These are phyloP conservation scores for Andrena bicolor DNA, from an alignment of 2,888 invertebrate species.

Conservation along the genomic window DNA sequence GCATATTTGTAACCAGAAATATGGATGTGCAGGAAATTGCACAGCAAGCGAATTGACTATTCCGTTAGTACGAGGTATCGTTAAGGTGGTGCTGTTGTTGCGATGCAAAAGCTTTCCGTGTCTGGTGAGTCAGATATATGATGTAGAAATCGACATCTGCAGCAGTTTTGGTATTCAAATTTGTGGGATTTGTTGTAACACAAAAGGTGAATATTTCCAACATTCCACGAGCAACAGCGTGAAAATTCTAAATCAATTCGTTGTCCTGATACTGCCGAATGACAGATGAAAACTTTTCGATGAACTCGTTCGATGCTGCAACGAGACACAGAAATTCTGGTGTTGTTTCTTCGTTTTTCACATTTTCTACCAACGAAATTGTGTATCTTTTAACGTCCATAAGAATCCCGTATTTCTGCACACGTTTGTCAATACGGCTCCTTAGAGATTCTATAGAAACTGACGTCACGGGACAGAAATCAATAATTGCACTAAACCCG, in stretches of 20 bases:
- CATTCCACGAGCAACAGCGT: neutral
- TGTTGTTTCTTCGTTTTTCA: neutral
- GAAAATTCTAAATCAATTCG: neutral
- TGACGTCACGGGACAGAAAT: slow-evolving; percentile 68
- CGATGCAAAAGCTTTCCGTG: slow-evolving; percentile 49
- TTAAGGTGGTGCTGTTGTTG: slow-evolving; percentile 53
- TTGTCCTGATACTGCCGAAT: slow-evolving; percentile 22
- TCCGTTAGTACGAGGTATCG: slow-evolving; percentile 48
- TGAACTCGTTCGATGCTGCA: slow-evolving; percentile 24
- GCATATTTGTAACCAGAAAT: neutral
- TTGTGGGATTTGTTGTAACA: slow-evolving; percentile 20
- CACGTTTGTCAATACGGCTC: slow-evolving; percentile 2
- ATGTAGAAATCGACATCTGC: slow-evolving; percentile 55
- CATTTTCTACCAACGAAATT: neutral
- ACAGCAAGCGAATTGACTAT: slow-evolving; percentile 1
- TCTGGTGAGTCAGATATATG: slow-evolving; percentile 57
- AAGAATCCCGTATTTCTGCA: neutral
- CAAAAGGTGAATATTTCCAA: slow-evolving; percentile 47
- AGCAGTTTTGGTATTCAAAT: slow-evolving; percentile 29
- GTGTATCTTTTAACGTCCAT: neutral
- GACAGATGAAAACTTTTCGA: slow-evolving; percentile 37
- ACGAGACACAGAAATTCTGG: slow-evolving; percentile 33
- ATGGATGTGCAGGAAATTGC: slow-evolving; percentile 8
- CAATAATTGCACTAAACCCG: slow-evolving; percentile 58
- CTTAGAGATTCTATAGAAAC: slow-evolving; percentile 29